A percentile compares a stretch with the other conserved stretches of the same genome.
phyloP scores from a whole-genome alignment of 1,140 invertebrate species.

The Zaprionus inermis region DNA sequence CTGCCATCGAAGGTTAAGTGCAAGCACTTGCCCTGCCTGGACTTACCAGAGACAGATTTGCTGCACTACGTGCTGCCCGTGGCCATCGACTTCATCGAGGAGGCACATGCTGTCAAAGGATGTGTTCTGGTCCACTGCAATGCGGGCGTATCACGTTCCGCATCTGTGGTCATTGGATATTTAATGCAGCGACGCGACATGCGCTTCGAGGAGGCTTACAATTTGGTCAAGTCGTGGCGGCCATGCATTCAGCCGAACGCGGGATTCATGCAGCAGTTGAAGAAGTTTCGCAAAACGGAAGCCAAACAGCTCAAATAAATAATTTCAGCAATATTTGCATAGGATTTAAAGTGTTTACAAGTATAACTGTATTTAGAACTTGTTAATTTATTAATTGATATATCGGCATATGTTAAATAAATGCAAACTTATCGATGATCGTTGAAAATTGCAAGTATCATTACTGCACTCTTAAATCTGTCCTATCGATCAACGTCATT shows the following conservation, averaged over 20 bases:
- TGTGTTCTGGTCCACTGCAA: slow-evolving; percentile 95
- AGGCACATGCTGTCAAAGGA: slow-evolving; percentile 83
- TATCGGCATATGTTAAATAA: slow-evolving; percentile 1
- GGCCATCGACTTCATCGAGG: slow-evolving; percentile 86
- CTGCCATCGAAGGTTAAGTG: slow-evolving; percentile 84
- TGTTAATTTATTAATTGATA: neutral
- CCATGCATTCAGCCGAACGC: slow-evolving; percentile 90
- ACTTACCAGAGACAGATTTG: slow-evolving; percentile 89
- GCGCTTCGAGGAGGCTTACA: slow-evolving; percentile 89
- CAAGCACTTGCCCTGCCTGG: slow-evolving; percentile 87
- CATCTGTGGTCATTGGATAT: slow-evolving; percentile 92
- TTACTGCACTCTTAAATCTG: neutral
- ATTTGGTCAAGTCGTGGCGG: slow-evolving; percentile 88
- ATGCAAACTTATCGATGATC: neutral
- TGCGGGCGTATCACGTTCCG: slow-evolving; percentile 94
- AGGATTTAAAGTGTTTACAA: neutral
- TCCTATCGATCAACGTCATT: neutral
- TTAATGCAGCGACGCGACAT: slow-evolving; percentile 89
- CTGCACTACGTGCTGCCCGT: slow-evolving; percentile 84
- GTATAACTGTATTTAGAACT: neutral
- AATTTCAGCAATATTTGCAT: neutral
- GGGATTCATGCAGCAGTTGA: slow-evolving; percentile 90
- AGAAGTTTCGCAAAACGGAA: slow-evolving; percentile 31
- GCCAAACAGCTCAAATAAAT: neutral
- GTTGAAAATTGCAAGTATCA: neutral